Conservation (phyloP, 2,113 vertebrate species). For the Corythaixoides concolor region DNA sequence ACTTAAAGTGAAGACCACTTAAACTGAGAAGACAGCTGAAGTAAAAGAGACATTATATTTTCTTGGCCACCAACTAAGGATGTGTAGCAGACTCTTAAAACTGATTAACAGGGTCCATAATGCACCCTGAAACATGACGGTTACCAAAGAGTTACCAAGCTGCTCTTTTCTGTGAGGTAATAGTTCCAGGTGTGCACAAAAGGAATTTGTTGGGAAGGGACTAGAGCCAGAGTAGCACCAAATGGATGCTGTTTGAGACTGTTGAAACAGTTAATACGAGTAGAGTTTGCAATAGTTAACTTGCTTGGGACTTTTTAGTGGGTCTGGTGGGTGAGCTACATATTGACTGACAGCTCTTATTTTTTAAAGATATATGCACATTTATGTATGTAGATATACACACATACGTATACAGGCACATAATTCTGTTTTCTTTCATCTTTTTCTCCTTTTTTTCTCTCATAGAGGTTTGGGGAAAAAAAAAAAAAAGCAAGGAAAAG, state of each 20-base stretch:
- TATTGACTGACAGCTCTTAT: neutral
- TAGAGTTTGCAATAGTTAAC: neutral
- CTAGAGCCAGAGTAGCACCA: neutral
- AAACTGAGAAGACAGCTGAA: neutral
- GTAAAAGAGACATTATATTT: neutral
- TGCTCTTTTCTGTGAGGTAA: neutral
- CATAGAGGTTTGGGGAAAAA: neutral
- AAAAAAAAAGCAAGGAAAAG: neutral
- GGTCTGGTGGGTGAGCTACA: neutral
- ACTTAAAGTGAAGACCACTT: neutral
- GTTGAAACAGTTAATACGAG: neutral
- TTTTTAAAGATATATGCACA: neutral
- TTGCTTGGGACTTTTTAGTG: neutral
- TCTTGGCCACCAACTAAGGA: neutral
- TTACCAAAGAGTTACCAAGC: neutral
- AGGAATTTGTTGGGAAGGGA: neutral
- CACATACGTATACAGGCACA: neutral
- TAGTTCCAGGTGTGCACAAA: neutral
- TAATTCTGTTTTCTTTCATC: neutral
- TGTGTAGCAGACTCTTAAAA: neutral
- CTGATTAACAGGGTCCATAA: neutral
- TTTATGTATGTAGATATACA: neutral
- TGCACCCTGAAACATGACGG: neutral
- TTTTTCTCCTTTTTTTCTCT: neutral
- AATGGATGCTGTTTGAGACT: neutral